Conservation (phyloP, 2,888 invertebrate genomes). For the Plebejus argus region DNA sequence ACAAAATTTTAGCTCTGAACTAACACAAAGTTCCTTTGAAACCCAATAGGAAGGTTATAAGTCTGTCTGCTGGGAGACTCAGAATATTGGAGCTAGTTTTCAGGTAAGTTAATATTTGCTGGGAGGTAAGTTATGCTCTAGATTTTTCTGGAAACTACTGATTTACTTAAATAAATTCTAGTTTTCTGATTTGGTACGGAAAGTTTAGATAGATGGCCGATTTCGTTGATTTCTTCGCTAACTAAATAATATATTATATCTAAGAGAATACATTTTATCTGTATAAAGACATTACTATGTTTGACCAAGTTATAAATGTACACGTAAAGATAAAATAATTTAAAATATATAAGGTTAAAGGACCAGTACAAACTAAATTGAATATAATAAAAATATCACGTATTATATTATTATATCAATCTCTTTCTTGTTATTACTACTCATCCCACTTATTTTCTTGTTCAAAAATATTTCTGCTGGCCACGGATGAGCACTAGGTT, state of each 20-base stretch:
- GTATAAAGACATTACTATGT: no score
- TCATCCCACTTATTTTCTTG: no score
- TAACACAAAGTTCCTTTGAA: neutral
- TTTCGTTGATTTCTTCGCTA: no score
- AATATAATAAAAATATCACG: no score
- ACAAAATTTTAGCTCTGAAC: neutral
- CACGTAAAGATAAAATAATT: no score
- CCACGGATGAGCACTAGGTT: neutral
- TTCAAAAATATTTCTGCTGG: neutral
- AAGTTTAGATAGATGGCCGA: neutral
- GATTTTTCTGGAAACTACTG: conserved; percentile 1
- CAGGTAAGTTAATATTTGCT: conserved; percentile 8
- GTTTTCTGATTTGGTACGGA: neutral
- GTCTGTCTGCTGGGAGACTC: neutral
- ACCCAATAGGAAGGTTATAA: conserved; percentile 16
- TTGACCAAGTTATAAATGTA: no score
- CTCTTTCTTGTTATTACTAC: no score
- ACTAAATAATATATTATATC: no score
- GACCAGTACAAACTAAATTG: no score
- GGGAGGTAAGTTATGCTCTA: neutral
- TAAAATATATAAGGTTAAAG: no score
- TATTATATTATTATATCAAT: no score
- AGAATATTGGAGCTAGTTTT: conserved; percentile 14
- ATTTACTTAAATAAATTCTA: neutral
- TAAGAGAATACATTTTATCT: no score